Evolutionary conservation across 2,888 invertebrate species (phyloP), one percentile per base, ranked within the genome.

Genomic region (Fragum fragum): DNA sequence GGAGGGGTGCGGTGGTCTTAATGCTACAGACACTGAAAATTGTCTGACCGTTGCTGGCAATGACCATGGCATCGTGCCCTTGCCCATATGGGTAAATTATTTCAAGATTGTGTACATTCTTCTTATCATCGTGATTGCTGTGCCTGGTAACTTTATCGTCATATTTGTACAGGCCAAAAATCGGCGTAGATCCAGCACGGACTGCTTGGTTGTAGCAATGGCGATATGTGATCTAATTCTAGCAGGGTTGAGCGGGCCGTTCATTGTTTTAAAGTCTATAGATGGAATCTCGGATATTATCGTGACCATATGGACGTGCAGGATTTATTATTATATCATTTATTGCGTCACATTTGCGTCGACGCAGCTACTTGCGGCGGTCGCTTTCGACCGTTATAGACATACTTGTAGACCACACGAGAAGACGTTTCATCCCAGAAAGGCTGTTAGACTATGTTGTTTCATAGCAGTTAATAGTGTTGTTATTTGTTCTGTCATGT

Each of bases 351-450:
- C 66, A 23, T 66, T 66, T 42, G 66, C 66, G 23, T 39, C 66
- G 14, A 66, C 66, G 26, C 66, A 66, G 14, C 39, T 66, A 0
- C 14, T 66, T 16, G 21, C 42, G 5, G 66, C 42, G 6, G 66
- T 66, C 1, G 66, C 66, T 1, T 66, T 66, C 23, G 66, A 66
- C 21, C 21, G 66, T 7, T 66, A 66, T 23, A 66, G 42, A 39
- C 18, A 66, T 23, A 66, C 66, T 5, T 66, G 66, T 32, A n/a
- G 23, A 26, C 66, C 66, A 1, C 42, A 42, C 2, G 36, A 36
- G 9, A 66, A 66, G 23, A 66, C 36, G 39, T 66, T 66, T 66
- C 11, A 26, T 42, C 21, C 66, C 16, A n/a, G 23, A 42, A n/a
- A 42, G n/a, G 66, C 42, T 16, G 9, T 39, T 7, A 66, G 36